These are phyloP conservation scores for Delia radicum DNA, from an alignment of 1,140 invertebrate genomes.

Conservation along the genomic window DNA sequence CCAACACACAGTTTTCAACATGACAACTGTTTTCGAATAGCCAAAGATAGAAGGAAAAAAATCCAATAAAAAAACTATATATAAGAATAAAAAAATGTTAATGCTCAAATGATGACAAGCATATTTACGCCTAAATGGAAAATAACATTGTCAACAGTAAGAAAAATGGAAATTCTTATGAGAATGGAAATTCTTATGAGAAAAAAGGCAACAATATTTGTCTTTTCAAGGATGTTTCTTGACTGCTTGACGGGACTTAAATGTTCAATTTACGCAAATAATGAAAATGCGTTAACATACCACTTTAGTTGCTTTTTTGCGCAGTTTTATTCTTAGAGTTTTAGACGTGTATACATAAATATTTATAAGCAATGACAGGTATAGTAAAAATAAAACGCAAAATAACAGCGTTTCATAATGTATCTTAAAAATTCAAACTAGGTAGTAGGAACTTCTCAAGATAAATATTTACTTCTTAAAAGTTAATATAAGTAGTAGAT, in stretches of 20 bases:
- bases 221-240: not conserved
- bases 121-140: not conserved
- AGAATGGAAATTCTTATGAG: not conserved
- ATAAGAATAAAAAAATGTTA: not conserved
- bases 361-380: too few relatives aligned
- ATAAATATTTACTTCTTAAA: too few relatives aligned
- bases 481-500: too few relatives aligned
- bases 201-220: not conserved
- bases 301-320: not conserved
- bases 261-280: not conserved
- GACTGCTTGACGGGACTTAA: not conserved
- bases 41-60: not conserved
- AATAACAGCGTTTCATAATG: too few relatives aligned
- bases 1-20: not conserved
- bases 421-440: too few relatives aligned
- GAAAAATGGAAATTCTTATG: not conserved
- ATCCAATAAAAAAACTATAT: too few relatives aligned
- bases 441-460: too few relatives aligned
- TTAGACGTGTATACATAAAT: too few relatives aligned
- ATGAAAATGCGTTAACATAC: not conserved
- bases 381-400: too few relatives aligned
- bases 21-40: too few relatives aligned
- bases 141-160: not conserved
- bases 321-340: too few relatives aligned
- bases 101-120: not conserved